These are phyloP conservation scores for Dicycla oo DNA, from an alignment of 2,888 invertebrate species.

Conservation along the genomic window DNA sequence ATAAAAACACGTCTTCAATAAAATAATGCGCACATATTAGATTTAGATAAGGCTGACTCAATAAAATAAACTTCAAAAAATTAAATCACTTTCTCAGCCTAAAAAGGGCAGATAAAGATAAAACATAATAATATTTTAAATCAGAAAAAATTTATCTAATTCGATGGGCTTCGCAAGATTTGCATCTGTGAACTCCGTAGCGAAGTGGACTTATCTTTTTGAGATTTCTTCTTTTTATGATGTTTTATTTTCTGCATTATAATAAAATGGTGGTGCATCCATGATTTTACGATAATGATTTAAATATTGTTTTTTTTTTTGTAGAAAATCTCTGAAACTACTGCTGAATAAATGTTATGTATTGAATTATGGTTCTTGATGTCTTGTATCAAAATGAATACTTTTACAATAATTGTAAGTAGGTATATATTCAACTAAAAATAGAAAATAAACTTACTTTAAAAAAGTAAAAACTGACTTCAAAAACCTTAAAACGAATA, in stretches of 20 bases:
- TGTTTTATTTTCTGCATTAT: conserved; percentile 27
- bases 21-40: neutral
- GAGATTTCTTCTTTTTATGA: conserved; percentile 15
- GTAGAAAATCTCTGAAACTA: neutral
- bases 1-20: conserved; percentile 7
- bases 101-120: conserved; percentile 24
- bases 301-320: neutral
- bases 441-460: no score
- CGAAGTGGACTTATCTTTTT: conserved; percentile 33
- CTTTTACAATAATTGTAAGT: no score
- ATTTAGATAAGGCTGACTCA: conserved; percentile 12
- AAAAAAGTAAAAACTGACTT: no score
- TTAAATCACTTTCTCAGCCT: conserved; percentile 25
- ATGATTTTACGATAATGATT: no score
- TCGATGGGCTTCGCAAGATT: conserved; percentile 39
- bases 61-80: conserved; percentile 23
- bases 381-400: neutral
- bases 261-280: conserved; percentile 16
- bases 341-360: neutral
- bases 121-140: conserved; percentile 27
- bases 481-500: no score
- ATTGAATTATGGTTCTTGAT: neutral
- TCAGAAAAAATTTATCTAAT: conserved; percentile 26
- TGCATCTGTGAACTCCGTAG: conserved; percentile 40
- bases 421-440: no score